Base-by-base conservation (phyloP, 2,888 invertebrate species). In the Protula sp. region DNA sequence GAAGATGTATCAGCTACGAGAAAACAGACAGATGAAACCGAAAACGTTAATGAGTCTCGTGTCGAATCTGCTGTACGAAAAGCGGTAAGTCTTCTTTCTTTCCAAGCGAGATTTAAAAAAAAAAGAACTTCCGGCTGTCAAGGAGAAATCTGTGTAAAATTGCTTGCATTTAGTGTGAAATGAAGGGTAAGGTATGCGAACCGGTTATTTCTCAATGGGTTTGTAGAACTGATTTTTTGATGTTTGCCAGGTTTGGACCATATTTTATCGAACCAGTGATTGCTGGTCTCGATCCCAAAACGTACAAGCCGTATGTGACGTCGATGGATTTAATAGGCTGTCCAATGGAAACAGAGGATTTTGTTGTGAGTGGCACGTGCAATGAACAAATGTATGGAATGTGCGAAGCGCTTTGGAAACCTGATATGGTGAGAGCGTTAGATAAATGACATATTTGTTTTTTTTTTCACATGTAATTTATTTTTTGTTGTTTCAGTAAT, bases 351-450 rank as follows among this genome's bases (percentile, higher is more conserved):
- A 92, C 97, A 0, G 88, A 91, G 72, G 98, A 99, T 79, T 99
- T 99, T 85, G 95, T 95, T 2, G 94, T 97, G n/a, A 90, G 91
- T n/a, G 99, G 99, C 9, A 93, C 94, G 4, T 95, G 94, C 65
- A 78, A 79, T 50, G 83, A 84, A 67, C 83, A 83, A 67, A 76
- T 84, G 75, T 80, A 83, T 64, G 84, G 83, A 74, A 95, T 98
- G 92, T 98, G 98, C 83, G 99, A 99, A 85, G 89, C 94, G 0
- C 83, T 97, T 28, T 98, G 92, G 89, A 90, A 91, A 74, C 92
- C 94, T 0, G 86, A 95, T 79, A 83, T 97, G 77, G 82, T 83
- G 69, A 68, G 73, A 14, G 9, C 9, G n/a, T n/a, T n/a, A n/a
- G n/a, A n/a, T n/a, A n/a, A n/a, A n/a, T n/a, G n/a, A n/a, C n/a